Evolutionary conservation across 2,888 invertebrate species (phyloP).

Genomic region (Acrobasis consociella): DNA sequence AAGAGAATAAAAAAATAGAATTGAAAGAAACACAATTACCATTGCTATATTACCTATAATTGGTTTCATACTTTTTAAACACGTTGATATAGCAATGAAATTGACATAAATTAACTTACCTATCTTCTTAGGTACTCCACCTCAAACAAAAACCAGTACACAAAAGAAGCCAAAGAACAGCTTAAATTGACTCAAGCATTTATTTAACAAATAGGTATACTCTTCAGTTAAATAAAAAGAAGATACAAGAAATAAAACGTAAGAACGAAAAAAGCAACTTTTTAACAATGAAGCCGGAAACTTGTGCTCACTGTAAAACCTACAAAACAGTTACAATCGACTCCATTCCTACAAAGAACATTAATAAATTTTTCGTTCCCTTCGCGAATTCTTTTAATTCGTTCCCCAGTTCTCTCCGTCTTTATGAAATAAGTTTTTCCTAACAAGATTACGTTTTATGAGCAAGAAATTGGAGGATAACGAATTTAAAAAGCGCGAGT

Average conservation of each 20-base stretch:
- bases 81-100: too few species aligned
- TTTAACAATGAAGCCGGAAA: slow-evolving; percentile 31
- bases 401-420: slow-evolving; percentile 50
- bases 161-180: too few species aligned
- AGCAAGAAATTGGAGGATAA: slow-evolving; percentile 74
- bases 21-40: too few species aligned
- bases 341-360: slow-evolving; percentile 64
- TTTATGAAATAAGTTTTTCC: slow-evolving; percentile 78
- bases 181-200: neutral
- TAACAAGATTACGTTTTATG: slow-evolving; percentile 79
- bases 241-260: slow-evolving; percentile 11
- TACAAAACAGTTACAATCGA: slow-evolving; percentile 61
- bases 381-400: slow-evolving; percentile 63
- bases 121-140: too few species aligned
- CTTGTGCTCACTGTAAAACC: slow-evolving; percentile 54
- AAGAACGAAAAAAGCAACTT: slow-evolving; percentile 18
- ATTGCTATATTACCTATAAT: too few species aligned
- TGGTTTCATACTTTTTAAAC: too few species aligned
- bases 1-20: too few species aligned
- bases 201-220: neutral
- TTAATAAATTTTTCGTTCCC: slow-evolving; percentile 49
- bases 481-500: slow-evolving; percentile 60
- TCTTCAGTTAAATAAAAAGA: neutral
- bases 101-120: too few species aligned
- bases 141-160: too few species aligned